Percentiles rank a stretch among this genome's conserved stretches.
Evolutionary conservation across 2,888 invertebrate genomes (phyloP).

Genomic region (Aporophyla lueneburgensis): DNA sequence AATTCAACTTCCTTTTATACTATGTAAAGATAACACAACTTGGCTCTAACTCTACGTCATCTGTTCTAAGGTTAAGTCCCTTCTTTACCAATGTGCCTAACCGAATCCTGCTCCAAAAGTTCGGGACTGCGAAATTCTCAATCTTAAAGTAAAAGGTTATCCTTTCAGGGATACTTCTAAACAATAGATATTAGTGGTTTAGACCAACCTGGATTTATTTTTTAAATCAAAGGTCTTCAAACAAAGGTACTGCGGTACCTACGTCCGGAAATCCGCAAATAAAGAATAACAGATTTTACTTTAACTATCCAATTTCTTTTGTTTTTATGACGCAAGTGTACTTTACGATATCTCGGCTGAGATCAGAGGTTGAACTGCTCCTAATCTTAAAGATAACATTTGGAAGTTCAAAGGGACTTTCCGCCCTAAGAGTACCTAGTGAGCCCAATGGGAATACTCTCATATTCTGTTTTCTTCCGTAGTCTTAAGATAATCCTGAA

Average conservation of each 20-base stretch:
- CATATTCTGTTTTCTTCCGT: constrained; percentile 7
- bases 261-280: neutral
- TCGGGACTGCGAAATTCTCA: no score
- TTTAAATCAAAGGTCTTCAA: neutral
- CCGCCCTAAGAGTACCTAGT: neutral
- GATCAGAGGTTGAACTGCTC: constrained; percentile 38
- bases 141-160: no score
- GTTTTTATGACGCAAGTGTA: constrained; percentile 27
- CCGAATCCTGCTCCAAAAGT: no score
- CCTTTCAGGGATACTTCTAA: no score
- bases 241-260: neutral
- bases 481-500: constrained; percentile 7
- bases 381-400: constrained; percentile 39
- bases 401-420: constrained; percentile 36
- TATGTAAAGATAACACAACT: no score
- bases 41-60: no score
- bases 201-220: no score
- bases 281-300: neutral
- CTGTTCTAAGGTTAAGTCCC: no score
- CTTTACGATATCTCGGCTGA: constrained; percentile 16
- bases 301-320: neutral
- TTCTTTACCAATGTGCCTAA: no score
- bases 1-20: no score
- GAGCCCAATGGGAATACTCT: constrained; percentile 16
- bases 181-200: no score